Evolutionary conservation across 2,113 vertebrate species (phyloP).

Genomic region (Lampris megalopsis): DNA sequence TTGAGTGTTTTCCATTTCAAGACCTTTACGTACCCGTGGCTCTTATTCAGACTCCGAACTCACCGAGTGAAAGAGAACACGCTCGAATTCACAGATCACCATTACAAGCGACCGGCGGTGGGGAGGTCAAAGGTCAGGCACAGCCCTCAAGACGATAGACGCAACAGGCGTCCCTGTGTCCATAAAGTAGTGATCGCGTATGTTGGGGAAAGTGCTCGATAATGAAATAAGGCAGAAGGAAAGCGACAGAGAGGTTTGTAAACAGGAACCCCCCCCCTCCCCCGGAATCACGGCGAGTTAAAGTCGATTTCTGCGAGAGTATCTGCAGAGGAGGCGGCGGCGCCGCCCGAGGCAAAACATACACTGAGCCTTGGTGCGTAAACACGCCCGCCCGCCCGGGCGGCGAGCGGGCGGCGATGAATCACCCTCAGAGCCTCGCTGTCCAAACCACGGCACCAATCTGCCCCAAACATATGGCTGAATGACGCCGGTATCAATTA

Average conservation of each 20-base stretch:
- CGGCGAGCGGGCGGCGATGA: slow-evolving; percentile 53
- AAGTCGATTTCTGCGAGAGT: slow-evolving; percentile 52
- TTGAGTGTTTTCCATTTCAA: too few relatives aligned
- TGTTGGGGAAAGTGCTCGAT: slow-evolving; percentile 24
- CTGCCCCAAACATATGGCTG: slow-evolving; percentile 73
- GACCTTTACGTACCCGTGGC: too few relatives aligned
- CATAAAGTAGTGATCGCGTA: not conserved
- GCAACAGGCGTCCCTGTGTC: too few relatives aligned
- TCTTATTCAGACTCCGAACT: too few relatives aligned
- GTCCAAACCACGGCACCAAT: slow-evolving; percentile 76
- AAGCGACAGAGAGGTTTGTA: not conserved
- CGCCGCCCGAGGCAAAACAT: slow-evolving; percentile 64
- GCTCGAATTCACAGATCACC: too few relatives aligned
- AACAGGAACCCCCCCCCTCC: not conserved
- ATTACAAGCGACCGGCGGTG: too few relatives aligned
- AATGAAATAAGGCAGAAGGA: not conserved
- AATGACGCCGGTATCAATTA: slow-evolving; percentile 70
- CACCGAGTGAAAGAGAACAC: too few relatives aligned
- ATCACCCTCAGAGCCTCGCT: slow-evolving; percentile 72
- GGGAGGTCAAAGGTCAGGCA: too few relatives aligned
- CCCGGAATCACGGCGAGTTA: not conserved
- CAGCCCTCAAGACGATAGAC: too few relatives aligned
- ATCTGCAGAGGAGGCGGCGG: slow-evolving; percentile 65
- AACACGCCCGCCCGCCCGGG: slow-evolving; percentile 26
- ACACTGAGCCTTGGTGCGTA: slow-evolving; percentile 67